These are phyloP conservation scores for Takifugu ocellatus DNA, from an alignment of 2,797 vertebrate species.

Conservation along the genomic window DNA sequence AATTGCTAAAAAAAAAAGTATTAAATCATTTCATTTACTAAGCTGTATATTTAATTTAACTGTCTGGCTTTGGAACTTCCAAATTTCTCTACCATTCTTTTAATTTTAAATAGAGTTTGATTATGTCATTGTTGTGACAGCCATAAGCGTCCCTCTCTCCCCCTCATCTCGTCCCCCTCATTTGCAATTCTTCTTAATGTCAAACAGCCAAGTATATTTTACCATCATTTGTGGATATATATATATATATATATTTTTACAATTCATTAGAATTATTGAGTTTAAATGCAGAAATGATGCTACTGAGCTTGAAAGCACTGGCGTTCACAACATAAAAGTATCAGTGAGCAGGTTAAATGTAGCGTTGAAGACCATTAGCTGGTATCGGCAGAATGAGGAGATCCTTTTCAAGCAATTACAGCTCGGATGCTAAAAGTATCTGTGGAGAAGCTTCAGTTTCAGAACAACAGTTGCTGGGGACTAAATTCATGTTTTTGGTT, in stretches of 20 bases:
- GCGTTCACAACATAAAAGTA: not conserved
- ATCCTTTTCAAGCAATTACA: not conserved
- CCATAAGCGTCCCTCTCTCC: too few relatives aligned
- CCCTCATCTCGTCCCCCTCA: too few relatives aligned
- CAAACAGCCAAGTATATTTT: not conserved
- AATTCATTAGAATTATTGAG: not conserved
- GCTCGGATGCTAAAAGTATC: not conserved
- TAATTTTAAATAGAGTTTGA: not conserved
- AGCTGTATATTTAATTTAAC: not conserved
- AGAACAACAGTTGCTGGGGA: constrained; percentile 1
- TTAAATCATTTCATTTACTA: too few relatives aligned
- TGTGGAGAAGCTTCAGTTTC: constrained; percentile 1
- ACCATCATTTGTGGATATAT: not conserved
- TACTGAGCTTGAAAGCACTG: not conserved
- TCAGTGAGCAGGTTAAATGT: not conserved
- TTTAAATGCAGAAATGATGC: not conserved
- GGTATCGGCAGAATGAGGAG: not conserved
- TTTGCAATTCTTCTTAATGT: not conserved
- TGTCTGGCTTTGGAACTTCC: too few relatives aligned
- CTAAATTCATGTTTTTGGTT: not conserved
- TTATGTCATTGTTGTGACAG: too few relatives aligned
- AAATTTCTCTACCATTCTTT: not conserved
- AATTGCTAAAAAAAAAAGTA: too few relatives aligned
- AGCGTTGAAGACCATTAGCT: not conserved
- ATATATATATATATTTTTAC: not conserved